Conservation (phyloP, 2,113 vertebrate species). For the Nymphicus hollandicus region DNA sequence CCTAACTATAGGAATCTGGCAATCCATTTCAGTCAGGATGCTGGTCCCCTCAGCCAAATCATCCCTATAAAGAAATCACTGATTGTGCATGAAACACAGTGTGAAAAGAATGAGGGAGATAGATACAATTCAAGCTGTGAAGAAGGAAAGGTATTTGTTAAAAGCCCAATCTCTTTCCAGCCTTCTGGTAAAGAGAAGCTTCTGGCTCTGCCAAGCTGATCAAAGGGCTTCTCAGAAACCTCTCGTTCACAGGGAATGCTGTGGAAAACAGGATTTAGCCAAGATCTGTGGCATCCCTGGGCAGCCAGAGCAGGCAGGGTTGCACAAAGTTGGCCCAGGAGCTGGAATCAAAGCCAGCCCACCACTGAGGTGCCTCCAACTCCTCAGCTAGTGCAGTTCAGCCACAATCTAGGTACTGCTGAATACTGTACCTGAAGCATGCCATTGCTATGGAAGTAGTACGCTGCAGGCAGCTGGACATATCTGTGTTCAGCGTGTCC, state of each 20-base stretch:
- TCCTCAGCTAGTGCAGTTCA: background rate
- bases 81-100: background rate
- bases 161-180: background rate
- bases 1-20: background rate
- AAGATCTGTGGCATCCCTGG: background rate
- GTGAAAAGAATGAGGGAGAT: background rate
- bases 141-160: background rate
- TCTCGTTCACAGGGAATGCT: background rate
- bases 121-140: background rate
- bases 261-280: background rate
- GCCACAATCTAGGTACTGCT: fast-evolving
- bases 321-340: background rate
- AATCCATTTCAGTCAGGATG: background rate
- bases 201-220: background rate
- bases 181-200: background rate
- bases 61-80: background rate
- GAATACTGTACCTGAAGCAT: background rate
- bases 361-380: background rate
- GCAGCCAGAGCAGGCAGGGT: background rate
- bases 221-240: background rate
- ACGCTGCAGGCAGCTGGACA: background rate
- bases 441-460: background rate
- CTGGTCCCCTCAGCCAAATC: background rate
- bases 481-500: background rate
- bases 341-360: background rate